These are phyloP conservation scores for Emydocephalus ijimae DNA, from an alignment of 2,113 vertebrate species.

Conservation along the genomic window DNA sequence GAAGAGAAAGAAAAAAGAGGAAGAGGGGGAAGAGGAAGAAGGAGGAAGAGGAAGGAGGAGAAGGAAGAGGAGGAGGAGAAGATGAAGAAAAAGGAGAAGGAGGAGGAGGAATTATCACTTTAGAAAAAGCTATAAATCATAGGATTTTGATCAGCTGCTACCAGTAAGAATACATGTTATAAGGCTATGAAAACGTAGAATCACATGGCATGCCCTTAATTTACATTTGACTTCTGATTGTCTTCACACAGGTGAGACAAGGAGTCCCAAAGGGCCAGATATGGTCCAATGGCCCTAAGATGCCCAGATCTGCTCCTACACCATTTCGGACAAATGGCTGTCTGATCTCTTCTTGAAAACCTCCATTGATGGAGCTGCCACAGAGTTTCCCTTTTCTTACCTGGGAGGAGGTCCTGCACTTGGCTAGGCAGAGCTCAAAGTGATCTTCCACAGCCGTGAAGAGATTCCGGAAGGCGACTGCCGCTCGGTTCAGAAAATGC, in stretches of 20 bases:
- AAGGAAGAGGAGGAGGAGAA: too few species aligned
- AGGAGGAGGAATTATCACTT: background rate
- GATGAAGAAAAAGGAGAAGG: background rate
- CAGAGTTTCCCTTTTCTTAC: slow-evolving; percentile 61
- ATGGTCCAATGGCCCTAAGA: background rate
- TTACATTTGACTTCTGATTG: background rate
- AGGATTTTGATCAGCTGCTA: background rate
- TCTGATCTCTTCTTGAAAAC: background rate
- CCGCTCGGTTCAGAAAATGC: slow-evolving; percentile 90
- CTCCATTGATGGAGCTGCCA: background rate
- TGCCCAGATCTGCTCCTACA: background rate
- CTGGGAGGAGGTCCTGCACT: slow-evolving; percentile 96
- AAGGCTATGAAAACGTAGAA: too few species aligned
- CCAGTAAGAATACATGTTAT: background rate
- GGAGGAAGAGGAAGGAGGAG: too few species aligned
- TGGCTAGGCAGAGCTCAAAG: slow-evolving; percentile 94
- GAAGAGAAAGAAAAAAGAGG: too few species aligned
- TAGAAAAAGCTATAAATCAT: too few species aligned
- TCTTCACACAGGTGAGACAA: too few species aligned
- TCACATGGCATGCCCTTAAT: background rate
- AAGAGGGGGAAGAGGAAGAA: too few species aligned
- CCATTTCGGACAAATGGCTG: background rate
- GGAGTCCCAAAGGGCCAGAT: too few species aligned
- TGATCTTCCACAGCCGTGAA: slow-evolving; percentile 96
- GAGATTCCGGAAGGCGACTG: slow-evolving; percentile 92